These are phyloP conservation scores for Halcyon senegalensis DNA, from an alignment of 2,113 vertebrate genomes.

Conservation along the genomic window DNA sequence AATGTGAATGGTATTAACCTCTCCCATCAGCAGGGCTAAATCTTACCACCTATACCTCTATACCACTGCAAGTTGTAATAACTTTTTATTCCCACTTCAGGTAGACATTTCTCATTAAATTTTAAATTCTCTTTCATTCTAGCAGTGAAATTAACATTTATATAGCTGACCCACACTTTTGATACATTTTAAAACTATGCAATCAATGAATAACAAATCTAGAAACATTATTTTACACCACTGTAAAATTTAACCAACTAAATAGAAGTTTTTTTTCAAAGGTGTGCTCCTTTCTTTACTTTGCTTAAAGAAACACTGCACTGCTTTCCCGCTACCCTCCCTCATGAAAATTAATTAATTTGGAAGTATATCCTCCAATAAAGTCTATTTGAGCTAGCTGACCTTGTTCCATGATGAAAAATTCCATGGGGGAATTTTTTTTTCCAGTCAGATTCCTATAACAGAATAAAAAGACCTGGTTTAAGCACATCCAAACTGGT, in stretches of 20 bases:
- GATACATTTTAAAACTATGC: neutral
- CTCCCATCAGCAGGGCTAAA: neutral
- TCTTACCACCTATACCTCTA: neutral
- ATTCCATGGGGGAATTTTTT: neutral
- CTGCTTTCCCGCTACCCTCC: neutral
- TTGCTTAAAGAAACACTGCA: neutral
- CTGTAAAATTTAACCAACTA: neutral
- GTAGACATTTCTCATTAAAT: neutral
- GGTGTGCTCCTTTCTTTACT: neutral
- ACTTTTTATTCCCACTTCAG: neutral
- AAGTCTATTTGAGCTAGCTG: neutral
- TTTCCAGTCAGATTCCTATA: neutral
- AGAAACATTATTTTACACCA: neutral
- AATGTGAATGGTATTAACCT: conserved; percentile 2
- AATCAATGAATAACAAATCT: neutral
- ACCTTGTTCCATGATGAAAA: neutral
- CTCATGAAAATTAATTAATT: neutral
- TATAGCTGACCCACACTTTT: neutral
- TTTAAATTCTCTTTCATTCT: neutral
- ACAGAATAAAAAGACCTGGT: neutral
- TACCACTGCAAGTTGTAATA: neutral
- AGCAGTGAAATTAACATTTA: neutral
- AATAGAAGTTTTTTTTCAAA: neutral
- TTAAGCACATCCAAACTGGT: neutral
- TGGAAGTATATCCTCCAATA: neutral